A percentile compares a stretch with the other conserved stretches of the same genome.
These are phyloP conservation scores for Varecia variegata DNA, from an alignment of 2,797 vertebrate genomes.

Conservation along the genomic window DNA sequence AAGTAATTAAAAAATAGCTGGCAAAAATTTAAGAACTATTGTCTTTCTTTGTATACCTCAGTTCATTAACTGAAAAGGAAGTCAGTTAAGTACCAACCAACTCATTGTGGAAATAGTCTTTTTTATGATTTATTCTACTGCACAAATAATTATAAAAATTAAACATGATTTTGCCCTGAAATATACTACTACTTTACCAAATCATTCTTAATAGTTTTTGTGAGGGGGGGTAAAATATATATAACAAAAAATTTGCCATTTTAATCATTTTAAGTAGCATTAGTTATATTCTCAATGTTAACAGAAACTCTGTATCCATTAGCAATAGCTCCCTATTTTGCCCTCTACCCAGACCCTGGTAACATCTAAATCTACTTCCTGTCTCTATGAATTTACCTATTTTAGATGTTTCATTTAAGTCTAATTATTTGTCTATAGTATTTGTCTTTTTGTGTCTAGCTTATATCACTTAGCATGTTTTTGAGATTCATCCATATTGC, in stretches of 20 bases:
- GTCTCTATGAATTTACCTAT: neutral
- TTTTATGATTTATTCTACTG: neutral
- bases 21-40: neutral
- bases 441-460: neutral
- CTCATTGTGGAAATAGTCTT: constrained; percentile 49
- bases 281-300: constrained; percentile 3
- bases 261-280: neutral
- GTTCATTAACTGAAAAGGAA: constrained; percentile 58
- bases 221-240: neutral
- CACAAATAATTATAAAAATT: constrained; percentile 33
- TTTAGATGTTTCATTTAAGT: neutral
- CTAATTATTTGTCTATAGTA: neutral
- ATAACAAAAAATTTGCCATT: neutral
- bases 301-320: neutral
- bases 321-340: neutral
- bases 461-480: neutral
- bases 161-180: neutral
- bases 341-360: neutral
- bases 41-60: neutral
- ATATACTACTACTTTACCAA: constrained; percentile 20
- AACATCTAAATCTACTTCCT: neutral
- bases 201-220: neutral
- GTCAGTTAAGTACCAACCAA: constrained; percentile 17
- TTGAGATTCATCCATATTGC: neutral
- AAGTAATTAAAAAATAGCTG: neutral